A percentile compares a stretch with the other conserved stretches of the same genome.
Evolutionary conservation across 2,113 vertebrate genomes (phyloP).

Genomic region (Sturnira hondurensis): DNA sequence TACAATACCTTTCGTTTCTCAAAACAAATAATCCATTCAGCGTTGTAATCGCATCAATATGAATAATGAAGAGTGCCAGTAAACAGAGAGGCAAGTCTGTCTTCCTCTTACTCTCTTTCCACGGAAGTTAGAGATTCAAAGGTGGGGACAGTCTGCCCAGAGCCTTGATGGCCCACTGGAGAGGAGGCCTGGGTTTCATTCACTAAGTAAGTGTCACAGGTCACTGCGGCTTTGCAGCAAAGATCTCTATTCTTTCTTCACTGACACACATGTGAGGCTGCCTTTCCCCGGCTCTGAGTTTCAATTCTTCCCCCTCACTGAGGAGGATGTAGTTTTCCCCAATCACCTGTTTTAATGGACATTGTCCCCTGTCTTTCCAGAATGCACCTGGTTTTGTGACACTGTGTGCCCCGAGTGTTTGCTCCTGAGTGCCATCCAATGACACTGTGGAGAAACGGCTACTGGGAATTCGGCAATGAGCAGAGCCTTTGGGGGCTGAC

Average conservation of each 20-base stretch:
- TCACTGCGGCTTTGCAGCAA: background rate
- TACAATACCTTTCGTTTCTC: background rate
- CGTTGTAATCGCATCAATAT: background rate
- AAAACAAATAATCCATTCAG: background rate
- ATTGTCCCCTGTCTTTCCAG: constrained; percentile 31
- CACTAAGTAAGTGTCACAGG: background rate
- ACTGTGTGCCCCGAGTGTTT: background rate
- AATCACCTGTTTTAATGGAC: constrained; percentile 32
- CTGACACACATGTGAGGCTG: background rate
- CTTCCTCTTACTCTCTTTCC: background rate
- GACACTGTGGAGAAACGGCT: background rate
- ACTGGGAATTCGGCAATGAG: background rate
- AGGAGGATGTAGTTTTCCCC: constrained; percentile 19
- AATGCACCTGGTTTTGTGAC: background rate
- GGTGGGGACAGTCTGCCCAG: background rate
- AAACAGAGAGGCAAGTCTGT: background rate
- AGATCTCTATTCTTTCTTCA: background rate
- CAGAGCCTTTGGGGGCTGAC: background rate
- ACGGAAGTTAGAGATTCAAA: background rate
- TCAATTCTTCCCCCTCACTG: background rate
- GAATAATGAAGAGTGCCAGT: background rate
- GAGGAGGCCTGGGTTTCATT: background rate
- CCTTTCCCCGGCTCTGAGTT: constrained; percentile 15
- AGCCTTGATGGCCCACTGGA: background rate
- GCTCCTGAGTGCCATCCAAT: background rate